phyloP scores from a whole-genome alignment of 2,888 invertebrate species.

The Drosophila nr. perissopoda region DNA sequence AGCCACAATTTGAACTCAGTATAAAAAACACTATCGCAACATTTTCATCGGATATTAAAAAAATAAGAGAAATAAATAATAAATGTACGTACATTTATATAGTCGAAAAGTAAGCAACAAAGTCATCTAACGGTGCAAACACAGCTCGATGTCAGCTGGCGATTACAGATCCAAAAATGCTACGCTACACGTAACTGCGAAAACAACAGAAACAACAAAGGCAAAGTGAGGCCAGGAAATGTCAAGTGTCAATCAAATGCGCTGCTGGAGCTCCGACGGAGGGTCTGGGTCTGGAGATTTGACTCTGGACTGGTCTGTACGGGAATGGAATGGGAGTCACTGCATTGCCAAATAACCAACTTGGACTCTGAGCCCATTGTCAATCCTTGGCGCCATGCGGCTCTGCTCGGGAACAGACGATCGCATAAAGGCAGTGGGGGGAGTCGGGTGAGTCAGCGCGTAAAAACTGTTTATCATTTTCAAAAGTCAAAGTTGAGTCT shows the following conservation, averaged over 20 bases:
- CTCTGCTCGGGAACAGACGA: slow-evolving; percentile 9
- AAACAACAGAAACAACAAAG: slow-evolving; percentile 3
- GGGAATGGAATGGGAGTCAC: not conserved
- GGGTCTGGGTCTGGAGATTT: slow-evolving; percentile 4
- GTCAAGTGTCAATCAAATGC: slow-evolving; percentile 79
- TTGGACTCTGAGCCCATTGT: slow-evolving; percentile 17
- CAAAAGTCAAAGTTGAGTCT: slow-evolving; percentile 56
- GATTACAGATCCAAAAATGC: slow-evolving; percentile 56
- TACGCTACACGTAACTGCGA: slow-evolving; percentile 48
- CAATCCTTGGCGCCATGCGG: slow-evolving; percentile 65
- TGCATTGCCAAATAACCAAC: slow-evolving; percentile 37
- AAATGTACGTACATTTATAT: slow-evolving; percentile 11
- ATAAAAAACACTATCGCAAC: slow-evolving; percentile 45
- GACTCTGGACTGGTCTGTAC: slow-evolving; percentile 4
- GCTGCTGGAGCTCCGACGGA: slow-evolving; percentile 48
- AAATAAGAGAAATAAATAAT: not conserved
- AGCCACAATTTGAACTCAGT: slow-evolving; percentile 11
- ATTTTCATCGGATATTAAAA: slow-evolving; percentile 52
- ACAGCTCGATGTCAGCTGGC: slow-evolving; percentile 66
- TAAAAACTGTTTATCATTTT: slow-evolving; percentile 76
- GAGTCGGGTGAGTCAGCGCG: slow-evolving; percentile 35
- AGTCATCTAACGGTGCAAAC: slow-evolving; percentile 57
- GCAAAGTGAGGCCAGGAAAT: slow-evolving; percentile 46
- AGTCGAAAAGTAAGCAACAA: slow-evolving; percentile 26
- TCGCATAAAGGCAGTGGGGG: not conserved